Percentiles rank a stretch among this genome's conserved stretches.
Conservation (phyloP, 2,113 vertebrate species). For the Perca schrenkii region DNA sequence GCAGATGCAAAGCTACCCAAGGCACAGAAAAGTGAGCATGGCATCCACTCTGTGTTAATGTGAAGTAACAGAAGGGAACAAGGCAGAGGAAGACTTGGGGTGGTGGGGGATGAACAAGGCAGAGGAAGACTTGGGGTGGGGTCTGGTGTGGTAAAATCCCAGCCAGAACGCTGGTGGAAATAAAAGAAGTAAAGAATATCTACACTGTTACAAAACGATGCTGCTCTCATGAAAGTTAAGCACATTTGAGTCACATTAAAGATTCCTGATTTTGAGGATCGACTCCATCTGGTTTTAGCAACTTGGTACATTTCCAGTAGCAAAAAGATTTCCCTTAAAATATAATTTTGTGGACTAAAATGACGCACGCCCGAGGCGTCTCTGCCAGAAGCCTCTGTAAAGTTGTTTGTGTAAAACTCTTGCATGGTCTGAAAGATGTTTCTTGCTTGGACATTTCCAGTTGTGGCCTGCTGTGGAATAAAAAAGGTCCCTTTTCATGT, state of each 20-base stretch:
- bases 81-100: not conserved
- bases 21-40: not conserved
- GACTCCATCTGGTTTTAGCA: constrained; percentile 25
- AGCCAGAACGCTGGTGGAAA: not conserved
- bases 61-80: not conserved
- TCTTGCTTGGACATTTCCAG: constrained; percentile 7
- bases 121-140: not conserved
- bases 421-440: not conserved
- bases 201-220: not conserved
- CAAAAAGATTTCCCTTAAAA: constrained; percentile 27
- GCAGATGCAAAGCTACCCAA: constrained; percentile 11
- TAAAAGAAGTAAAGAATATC: constrained; percentile 9
- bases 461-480: constrained; percentile 5
- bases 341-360: constrained; percentile 29
- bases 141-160: constrained; percentile 17
- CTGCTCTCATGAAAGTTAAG: constrained; percentile 27
- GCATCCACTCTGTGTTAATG: not conserved
- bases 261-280: constrained; percentile 34
- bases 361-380: constrained; percentile 10
- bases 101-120: not conserved
- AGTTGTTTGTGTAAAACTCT: not conserved
- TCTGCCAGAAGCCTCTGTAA: not conserved
- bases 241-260: constrained; percentile 13
- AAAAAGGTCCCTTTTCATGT: not conserved
- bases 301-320: constrained; percentile 32